A percentile compares a stretch with the other conserved stretches of the same genome.
phyloP scores from a whole-genome alignment of 2,888 invertebrate genomes.

The Smittia sp. region DNA sequence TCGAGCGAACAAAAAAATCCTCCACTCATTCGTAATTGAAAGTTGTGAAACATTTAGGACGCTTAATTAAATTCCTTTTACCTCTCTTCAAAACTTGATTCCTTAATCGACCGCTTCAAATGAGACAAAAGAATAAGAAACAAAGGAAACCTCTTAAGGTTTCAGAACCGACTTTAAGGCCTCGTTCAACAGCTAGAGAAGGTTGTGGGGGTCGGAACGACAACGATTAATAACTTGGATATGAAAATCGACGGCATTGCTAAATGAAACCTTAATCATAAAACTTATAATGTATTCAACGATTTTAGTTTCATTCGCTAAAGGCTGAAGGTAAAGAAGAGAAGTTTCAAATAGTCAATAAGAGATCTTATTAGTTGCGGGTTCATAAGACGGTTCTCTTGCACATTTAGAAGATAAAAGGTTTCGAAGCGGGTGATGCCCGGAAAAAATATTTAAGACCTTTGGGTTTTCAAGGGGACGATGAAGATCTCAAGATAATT shows the following conservation, averaged over 20 bases:
- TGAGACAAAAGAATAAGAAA: constrained; percentile 17
- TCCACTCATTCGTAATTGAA: constrained; percentile 1
- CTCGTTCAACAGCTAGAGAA: too few relatives aligned
- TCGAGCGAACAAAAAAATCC: background rate
- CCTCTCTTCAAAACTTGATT: background rate
- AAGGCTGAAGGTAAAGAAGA: background rate
- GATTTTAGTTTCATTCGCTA: background rate
- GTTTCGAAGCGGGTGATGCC: background rate
- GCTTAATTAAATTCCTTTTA: constrained; percentile 7
- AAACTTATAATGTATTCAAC: constrained; percentile 13
- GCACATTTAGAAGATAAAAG: constrained; percentile 19
- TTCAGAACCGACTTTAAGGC: too few relatives aligned
- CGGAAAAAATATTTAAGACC: background rate
- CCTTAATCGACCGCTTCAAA: constrained; percentile 18
- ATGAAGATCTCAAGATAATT: constrained; percentile 16
- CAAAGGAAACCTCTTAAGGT: constrained; percentile 29
- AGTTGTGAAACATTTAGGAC: constrained; percentile 22
- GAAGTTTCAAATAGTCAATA: background rate
- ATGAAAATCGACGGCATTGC: too few relatives aligned
- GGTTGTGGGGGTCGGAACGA: too few relatives aligned
- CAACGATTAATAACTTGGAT: too few relatives aligned
- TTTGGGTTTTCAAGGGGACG: background rate
- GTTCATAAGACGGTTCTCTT: constrained; percentile 13
- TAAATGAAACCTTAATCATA: too few relatives aligned
- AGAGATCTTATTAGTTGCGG: background rate